Evolutionary conservation across 35 echinoderm and acorn worm species (phyloP).

Genomic region (Patiria miniata): DNA sequence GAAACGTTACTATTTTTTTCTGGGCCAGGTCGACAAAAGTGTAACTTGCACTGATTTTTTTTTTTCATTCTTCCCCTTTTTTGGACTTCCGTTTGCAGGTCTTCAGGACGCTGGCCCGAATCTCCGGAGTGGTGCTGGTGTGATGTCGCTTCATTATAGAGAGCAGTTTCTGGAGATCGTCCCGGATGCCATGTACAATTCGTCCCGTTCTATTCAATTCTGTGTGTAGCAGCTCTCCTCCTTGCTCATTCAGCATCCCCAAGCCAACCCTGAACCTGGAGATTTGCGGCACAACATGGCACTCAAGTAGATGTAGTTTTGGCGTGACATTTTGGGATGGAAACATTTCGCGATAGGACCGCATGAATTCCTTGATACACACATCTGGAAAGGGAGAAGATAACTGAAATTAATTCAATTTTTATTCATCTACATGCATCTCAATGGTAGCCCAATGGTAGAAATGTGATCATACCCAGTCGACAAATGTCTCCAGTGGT

Average conservation of each 20-base stretch:
- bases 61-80: neutral
- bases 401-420: slow-evolving; percentile 13
- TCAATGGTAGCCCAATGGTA: neutral
- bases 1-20: neutral
- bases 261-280: slow-evolving; percentile 3
- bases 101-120: neutral
- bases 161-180: neutral
- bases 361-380: slow-evolving; percentile 15
- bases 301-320: slow-evolving; percentile 21
- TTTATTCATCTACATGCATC: slow-evolving; percentile 12
- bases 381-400: slow-evolving; percentile 20
- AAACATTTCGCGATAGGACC: neutral
- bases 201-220: neutral
- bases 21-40: neutral
- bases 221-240: neutral
- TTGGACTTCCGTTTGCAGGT: no score
- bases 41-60: neutral
- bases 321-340: neutral
- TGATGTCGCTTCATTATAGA: neutral
- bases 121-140: neutral
- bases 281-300: neutral
- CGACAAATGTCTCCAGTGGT: neutral
- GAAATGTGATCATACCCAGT: neutral
- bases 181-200: neutral
- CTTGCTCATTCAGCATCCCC: slow-evolving; percentile 21